phyloP scores from a whole-genome alignment of 1,140 invertebrate species.

The Neodiprion lecontei region DNA sequence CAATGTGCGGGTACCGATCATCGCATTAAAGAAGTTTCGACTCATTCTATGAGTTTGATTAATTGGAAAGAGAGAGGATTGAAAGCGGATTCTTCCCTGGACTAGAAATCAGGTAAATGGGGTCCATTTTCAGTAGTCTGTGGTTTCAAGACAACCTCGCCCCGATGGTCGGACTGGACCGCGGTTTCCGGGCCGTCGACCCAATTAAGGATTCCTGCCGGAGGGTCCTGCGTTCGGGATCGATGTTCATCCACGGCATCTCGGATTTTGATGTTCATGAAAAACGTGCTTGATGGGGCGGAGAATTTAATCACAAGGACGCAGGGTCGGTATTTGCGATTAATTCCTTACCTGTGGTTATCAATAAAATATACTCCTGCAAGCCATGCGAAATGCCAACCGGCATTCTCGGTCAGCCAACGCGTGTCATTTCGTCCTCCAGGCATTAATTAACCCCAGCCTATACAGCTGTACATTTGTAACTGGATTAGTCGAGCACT shows the following conservation, averaged over 20 bases:
- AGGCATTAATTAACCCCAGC: too few species aligned
- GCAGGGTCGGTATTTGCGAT: background rate
- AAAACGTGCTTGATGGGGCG: background rate
- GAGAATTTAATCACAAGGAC: background rate
- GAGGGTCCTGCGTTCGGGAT: background rate
- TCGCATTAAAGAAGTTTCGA: background rate
- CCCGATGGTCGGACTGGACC: background rate
- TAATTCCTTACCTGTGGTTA: background rate
- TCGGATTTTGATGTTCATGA: background rate
- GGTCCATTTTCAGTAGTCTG: conserved; percentile 23
- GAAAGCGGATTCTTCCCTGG: conserved; percentile 13
- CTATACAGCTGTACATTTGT: too few species aligned
- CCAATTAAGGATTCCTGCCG: background rate
- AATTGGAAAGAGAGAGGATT: conserved; percentile 33
- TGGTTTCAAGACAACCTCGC: conserved; percentile 28
- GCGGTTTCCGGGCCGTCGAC: background rate
- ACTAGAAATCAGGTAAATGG: conserved; percentile 18
- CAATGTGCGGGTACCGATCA: too few species aligned
- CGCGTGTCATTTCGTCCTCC: too few species aligned
- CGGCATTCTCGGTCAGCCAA: background rate
- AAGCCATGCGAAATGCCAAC: background rate
- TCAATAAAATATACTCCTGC: background rate
- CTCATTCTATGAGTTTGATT: conserved; percentile 14
- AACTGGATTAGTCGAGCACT: background rate
- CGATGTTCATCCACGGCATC: background rate